phyloP scores from a whole-genome alignment of 2,888 invertebrate species.

The Urechis unicinctus region DNA sequence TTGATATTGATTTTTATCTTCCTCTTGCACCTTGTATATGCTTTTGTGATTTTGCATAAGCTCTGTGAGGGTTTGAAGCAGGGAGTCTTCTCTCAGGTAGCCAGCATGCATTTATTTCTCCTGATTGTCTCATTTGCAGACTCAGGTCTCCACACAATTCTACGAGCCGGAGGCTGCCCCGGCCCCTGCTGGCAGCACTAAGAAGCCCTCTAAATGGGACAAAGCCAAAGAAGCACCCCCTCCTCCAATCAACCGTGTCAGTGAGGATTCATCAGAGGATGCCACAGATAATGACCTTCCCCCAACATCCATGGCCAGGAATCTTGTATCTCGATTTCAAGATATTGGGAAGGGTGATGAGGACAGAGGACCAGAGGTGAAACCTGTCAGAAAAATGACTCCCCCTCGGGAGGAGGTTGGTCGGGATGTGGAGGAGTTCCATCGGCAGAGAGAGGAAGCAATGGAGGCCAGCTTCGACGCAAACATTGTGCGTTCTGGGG shows the following conservation, averaged over 20 bases:
- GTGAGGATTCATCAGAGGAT: not conserved
- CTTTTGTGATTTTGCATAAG: too few species aligned
- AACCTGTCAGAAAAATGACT: slow-evolving; percentile 10
- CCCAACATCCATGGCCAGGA: slow-evolving; percentile 14
- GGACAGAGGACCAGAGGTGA: not conserved
- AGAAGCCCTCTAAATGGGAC: slow-evolving; percentile 5
- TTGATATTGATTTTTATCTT: too few species aligned
- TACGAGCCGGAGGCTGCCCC: too few species aligned
- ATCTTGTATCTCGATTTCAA: slow-evolving; percentile 17
- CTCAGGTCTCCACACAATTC: too few species aligned
- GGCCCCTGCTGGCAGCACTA: too few species aligned
- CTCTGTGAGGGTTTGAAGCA: too few species aligned
- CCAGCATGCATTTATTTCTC: too few species aligned
- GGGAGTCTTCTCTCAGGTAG: too few species aligned
- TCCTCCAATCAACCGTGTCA: not conserved
- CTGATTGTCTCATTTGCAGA: too few species aligned
- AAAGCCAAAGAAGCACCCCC: slow-evolving; percentile 3
- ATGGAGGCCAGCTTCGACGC: not conserved
- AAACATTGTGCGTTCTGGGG: not conserved
- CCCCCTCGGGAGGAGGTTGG: slow-evolving; percentile 7
- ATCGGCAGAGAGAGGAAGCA: not conserved
- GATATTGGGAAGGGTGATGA: slow-evolving; percentile 8
- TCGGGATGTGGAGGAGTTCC: not conserved
- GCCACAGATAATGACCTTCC: slow-evolving; percentile 17
- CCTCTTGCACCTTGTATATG: too few species aligned